Evolutionary conservation across 2,113 vertebrate genomes (phyloP).

Genomic region (Alectura lathami): DNA sequence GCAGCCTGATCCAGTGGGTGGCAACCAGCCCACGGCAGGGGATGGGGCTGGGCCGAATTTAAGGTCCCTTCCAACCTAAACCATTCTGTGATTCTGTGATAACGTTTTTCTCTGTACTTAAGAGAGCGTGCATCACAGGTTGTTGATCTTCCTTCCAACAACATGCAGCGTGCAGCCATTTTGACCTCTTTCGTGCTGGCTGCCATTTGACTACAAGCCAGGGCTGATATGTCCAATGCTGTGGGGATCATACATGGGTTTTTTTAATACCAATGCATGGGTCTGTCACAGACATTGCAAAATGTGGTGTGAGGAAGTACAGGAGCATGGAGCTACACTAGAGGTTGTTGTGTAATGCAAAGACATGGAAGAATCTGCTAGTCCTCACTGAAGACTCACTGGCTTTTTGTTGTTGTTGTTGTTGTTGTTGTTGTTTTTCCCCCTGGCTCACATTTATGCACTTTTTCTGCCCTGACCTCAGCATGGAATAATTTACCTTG

Average conservation of each 20-base stretch:
- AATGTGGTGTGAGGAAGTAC: background rate
- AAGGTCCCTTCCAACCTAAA: too few relatives aligned
- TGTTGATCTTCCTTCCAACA: background rate
- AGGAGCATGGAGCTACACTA: background rate
- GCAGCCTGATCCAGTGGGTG: too few relatives aligned
- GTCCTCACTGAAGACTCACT: background rate
- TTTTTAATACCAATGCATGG: background rate
- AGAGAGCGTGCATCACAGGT: background rate
- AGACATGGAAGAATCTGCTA: background rate
- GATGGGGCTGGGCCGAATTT: too few relatives aligned
- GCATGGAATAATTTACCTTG: background rate
- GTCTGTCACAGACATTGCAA: background rate
- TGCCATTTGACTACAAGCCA: background rate
- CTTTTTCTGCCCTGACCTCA: background rate
- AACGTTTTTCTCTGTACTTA: background rate
- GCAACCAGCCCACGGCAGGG: too few relatives aligned
- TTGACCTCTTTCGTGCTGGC: rapidly evolving
- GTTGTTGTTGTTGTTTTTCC: too few relatives aligned
- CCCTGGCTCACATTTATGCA: background rate
- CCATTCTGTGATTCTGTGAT: too few relatives aligned
- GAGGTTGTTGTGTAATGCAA: background rate
- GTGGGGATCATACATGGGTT: background rate
- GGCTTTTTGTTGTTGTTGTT: background rate
- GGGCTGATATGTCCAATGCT: background rate
- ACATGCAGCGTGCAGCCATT: background rate